Conservation (phyloP, 2,888 invertebrate species). For the Parelbella ahira region DNA sequence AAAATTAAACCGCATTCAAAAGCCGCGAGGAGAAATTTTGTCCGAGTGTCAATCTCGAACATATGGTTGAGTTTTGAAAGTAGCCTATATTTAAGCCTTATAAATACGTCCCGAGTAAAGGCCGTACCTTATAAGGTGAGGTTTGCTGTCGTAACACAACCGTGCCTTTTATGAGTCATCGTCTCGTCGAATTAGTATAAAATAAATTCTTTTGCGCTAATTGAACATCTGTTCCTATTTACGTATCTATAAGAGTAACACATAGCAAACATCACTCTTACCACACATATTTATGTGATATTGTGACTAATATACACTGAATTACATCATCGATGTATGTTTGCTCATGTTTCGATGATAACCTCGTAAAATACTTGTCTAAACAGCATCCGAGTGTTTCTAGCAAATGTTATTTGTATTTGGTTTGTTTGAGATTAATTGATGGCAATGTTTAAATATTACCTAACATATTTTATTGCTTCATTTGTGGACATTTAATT, state of each 20-base stretch:
- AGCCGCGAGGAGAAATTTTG: slow-evolving; percentile 58
- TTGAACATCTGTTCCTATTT: slow-evolving; percentile 65
- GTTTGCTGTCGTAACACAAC: slow-evolving; percentile 62
- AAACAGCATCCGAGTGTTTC: not conserved
- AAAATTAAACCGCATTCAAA: slow-evolving; percentile 1
- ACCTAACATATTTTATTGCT: no score
- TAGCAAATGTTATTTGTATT: no score
- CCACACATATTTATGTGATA: slow-evolving; percentile 15
- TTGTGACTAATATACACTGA: slow-evolving; percentile 10
- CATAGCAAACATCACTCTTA: slow-evolving; percentile 16
- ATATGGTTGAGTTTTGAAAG: slow-evolving; percentile 75
- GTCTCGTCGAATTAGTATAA: slow-evolving; percentile 62
- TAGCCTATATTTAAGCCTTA: slow-evolving; percentile 68
- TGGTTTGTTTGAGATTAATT: no score
- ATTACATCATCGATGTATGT: slow-evolving; percentile 19
- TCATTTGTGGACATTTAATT: no score
- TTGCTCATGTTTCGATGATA: slow-evolving; percentile 5
- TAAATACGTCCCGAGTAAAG: slow-evolving; percentile 69
- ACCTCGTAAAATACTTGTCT: slow-evolving; percentile 11
- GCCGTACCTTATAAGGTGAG: slow-evolving; percentile 68
- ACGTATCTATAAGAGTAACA: slow-evolving; percentile 27
- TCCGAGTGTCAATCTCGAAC: slow-evolving; percentile 68
- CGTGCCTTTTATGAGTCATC: slow-evolving; percentile 67
- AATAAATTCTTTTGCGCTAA: slow-evolving; percentile 60
- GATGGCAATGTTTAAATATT: no score